phyloP scores from a whole-genome alignment of 1,140 invertebrate species.

The Heterodera schachtii region DNA sequence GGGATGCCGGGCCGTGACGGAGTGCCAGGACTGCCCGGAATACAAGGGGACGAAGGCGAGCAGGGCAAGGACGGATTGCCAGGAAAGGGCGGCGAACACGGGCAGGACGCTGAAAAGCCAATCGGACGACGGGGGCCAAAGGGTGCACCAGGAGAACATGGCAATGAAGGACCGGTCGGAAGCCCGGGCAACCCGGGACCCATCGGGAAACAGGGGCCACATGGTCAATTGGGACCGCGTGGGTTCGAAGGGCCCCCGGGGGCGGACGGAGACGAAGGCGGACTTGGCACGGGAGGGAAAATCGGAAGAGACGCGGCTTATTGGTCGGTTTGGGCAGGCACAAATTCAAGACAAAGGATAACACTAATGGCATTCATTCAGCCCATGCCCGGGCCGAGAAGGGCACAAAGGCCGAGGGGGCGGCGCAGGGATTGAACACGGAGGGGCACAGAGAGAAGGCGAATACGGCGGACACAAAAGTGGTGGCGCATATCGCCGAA shows the following conservation, averaged over 20 bases:
- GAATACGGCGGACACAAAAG: background rate
- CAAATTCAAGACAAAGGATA: background rate
- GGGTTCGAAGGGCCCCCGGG: conserved; percentile 25
- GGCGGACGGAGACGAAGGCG: conserved; percentile 27
- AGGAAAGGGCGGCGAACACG: conserved; percentile 41
- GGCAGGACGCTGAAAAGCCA: conserved; percentile 53
- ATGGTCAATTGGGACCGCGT: conserved; percentile 36
- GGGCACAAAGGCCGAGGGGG: conserved; percentile 4
- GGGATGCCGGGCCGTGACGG: conserved; percentile 25
- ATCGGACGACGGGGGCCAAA: conserved; percentile 48
- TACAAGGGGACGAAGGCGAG: conserved; percentile 21
- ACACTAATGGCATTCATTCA: background rate
- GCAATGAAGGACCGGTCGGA: conserved; percentile 34
- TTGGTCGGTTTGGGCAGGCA: background rate
- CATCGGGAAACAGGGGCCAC: conserved; percentile 38
- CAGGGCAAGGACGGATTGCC: conserved; percentile 41
- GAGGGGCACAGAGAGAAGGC: background rate
- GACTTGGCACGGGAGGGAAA: conserved; percentile 10
- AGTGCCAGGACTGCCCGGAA: conserved; percentile 23
- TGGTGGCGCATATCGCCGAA: background rate
- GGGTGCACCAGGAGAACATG: conserved; percentile 36
- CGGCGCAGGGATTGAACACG: background rate
- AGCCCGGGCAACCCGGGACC: conserved; percentile 33
- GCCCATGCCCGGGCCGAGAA: conserved; percentile 1
- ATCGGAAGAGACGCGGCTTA: conserved; percentile 8